Conservation (phyloP, 2,888 invertebrate genomes). For the Crematogaster levior region DNA sequence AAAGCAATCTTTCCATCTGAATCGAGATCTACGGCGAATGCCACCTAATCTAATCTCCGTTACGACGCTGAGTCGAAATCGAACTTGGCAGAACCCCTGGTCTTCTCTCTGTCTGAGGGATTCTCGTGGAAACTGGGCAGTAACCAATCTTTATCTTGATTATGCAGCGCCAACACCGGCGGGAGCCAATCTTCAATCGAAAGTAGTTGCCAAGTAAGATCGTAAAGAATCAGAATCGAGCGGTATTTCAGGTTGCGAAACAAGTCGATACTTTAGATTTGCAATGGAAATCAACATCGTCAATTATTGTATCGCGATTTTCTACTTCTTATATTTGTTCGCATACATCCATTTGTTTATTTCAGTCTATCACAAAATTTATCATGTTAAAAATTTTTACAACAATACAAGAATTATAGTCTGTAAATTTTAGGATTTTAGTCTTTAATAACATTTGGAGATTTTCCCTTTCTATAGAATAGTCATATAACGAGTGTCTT, state of each 20-base stretch:
- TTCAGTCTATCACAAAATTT: not conserved
- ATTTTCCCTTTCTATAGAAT: not conserved
- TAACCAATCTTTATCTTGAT: slow-evolving; percentile 79
- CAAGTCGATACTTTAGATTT: slow-evolving; percentile 60
- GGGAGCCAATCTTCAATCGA: slow-evolving; percentile 71
- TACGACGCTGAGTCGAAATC: slow-evolving; percentile 75
- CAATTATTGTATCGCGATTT: slow-evolving; percentile 12
- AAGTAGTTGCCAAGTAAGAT: slow-evolving; percentile 75
- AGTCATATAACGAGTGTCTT: not conserved
- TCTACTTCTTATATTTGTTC: not conserved
- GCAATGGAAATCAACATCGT: slow-evolving; percentile 63
- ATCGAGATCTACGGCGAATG: slow-evolving; percentile 73
- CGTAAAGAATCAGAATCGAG: slow-evolving; percentile 73
- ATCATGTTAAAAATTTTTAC: not conserved
- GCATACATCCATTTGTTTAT: not conserved
- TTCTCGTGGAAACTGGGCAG: slow-evolving; percentile 62
- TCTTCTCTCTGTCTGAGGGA: slow-evolving; percentile 62
- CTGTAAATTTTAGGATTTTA: not conserved
- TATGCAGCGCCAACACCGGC: slow-evolving; percentile 77
- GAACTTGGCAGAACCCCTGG: slow-evolving; percentile 76
- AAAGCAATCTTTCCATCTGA: slow-evolving; percentile 81
- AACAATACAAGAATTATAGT: not conserved
- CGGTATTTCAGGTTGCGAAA: slow-evolving; percentile 68
- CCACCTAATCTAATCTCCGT: slow-evolving; percentile 80
- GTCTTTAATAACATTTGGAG: not conserved